These are phyloP conservation scores for Cassiopea xamachana DNA, from an alignment of 30 jellyfish, hydroid and myxozoan genomes.

Conservation along the genomic window DNA sequence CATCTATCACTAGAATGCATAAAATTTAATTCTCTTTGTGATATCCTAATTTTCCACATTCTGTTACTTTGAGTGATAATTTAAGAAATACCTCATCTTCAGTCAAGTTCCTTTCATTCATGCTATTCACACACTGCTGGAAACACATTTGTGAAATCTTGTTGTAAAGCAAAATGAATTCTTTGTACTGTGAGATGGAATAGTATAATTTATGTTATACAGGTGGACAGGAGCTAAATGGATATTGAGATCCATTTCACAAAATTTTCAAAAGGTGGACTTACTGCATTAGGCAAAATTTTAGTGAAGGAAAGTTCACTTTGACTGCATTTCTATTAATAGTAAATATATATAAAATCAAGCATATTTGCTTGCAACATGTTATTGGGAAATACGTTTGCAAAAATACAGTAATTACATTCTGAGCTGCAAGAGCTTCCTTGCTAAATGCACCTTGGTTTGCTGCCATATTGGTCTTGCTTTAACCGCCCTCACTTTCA, in stretches of 20 bases:
- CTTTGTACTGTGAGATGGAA: constrained; percentile 73
- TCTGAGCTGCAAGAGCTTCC: constrained; percentile 76
- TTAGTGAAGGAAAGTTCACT: too few relatives aligned
- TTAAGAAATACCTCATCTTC: constrained; percentile 70
- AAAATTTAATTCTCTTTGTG: too few relatives aligned
- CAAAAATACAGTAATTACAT: constrained; percentile 11
- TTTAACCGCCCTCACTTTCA: constrained; percentile 2
- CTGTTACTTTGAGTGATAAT: too few relatives aligned
- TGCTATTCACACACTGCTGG: constrained; percentile 78
- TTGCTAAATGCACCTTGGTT: constrained; percentile 56
- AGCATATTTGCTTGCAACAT: not conserved
- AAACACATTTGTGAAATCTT: constrained; percentile 90
- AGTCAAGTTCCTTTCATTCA: constrained; percentile 70
- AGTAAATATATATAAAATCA: too few relatives aligned
- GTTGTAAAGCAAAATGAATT: constrained; percentile 89
- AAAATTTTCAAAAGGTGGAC: too few relatives aligned
- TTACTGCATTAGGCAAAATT: too few relatives aligned
- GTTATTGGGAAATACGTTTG: not conserved
- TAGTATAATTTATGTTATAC: not conserved
- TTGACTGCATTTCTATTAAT: too few relatives aligned
- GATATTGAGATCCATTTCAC: too few relatives aligned
- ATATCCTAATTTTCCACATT: too few relatives aligned
- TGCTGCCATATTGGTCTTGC: constrained; percentile 60
- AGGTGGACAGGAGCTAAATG: not conserved
- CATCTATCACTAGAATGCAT: too few relatives aligned